Conservation (phyloP, 2,797 vertebrate genomes). For the Enteromius trimaculatus region DNA sequence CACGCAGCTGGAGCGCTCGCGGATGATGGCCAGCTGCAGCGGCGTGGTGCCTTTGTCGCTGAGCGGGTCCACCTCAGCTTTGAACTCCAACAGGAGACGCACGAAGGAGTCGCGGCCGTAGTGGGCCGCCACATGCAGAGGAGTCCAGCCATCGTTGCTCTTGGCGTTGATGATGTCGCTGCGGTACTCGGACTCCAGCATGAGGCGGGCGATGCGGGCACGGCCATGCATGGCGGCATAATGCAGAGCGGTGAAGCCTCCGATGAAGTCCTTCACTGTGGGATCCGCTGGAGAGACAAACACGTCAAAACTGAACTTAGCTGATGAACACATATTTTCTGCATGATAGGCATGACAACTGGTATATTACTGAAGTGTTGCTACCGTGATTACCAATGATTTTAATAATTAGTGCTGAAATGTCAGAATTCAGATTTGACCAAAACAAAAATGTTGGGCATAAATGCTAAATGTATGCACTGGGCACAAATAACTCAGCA, state of each 20-base stretch:
- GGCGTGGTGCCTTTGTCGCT: slow-evolving; percentile 98
- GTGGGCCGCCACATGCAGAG: slow-evolving; percentile 97
- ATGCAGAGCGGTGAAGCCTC: slow-evolving; percentile 97
- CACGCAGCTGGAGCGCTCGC: slow-evolving; percentile 96
- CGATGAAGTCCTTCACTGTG: slow-evolving; percentile 97
- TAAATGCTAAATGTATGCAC: neutral
- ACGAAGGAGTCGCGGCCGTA: slow-evolving; percentile 97
- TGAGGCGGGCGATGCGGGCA: slow-evolving; percentile 93
- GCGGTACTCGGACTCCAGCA: slow-evolving; percentile 93
- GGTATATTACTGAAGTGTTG: no score
- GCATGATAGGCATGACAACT: no score
- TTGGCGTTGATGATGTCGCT: slow-evolving; percentile 97
- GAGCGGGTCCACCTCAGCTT: slow-evolving; percentile 95
- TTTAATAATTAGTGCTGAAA: no score
- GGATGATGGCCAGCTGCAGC: slow-evolving; percentile 96
- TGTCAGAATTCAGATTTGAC: no score
- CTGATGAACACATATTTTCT: no score
- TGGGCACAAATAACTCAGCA: neutral
- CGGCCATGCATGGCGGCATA: slow-evolving; percentile 98
- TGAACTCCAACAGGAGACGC: slow-evolving; percentile 94
- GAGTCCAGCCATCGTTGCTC: slow-evolving; percentile 98
- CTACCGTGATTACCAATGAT: no score
- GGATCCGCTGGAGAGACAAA: slow-evolving; percentile 85
- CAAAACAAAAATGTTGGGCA: neutral
- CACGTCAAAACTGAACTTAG: neutral